Base-by-base conservation (phyloP, 2,888 invertebrate genomes). In the Trichacis sp. region DNA sequence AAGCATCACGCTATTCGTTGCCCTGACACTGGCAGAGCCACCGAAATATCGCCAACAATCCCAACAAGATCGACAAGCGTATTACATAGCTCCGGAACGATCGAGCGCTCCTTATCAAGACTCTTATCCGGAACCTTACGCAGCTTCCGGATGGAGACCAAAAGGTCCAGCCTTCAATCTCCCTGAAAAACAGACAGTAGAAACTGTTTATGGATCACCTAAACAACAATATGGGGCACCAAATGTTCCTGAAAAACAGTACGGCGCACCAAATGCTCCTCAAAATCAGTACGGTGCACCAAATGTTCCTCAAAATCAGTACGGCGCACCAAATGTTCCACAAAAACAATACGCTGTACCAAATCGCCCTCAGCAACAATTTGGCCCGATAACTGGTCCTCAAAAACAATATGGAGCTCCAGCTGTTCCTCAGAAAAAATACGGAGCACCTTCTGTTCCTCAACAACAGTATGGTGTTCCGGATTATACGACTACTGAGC, bases 61-160 rank as follows among this genome's bases (percentile, higher is more conserved):
- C 29, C 72, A 73, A 52, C 62, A 64, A 50, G 71, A 65, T 30
- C 69, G 73, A 51, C 77, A 78, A 52, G 72, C 70, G 14, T 83
- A 78, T 51, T 84, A 76, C 59, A 77, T 83, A n/a, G 82, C 81
- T 1, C 78, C 79, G 40, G 77, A 77, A 38, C 40, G 66, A 0
- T 46, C 71, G 1, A 15, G 12, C 1, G 75, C 67, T 6, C 73
- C 76, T 0, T n/a, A n/a, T n/a, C 24, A 24, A 24, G 24, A 24
- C 3, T 3, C 8, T 3, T 5, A 24, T 24, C 8, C 24, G 4
- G 82, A 81, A 4, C 85, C 86, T 1, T 87, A 87, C 63, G 61
- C 74, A 17, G 73, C 86, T 1, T 82, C 86, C 11, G 86, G 85
- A 24, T 87, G 85, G 85, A 82, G 75, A 61, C 87, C 87, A 18